Base-by-base conservation (phyloP, 2,113 vertebrate genomes). In the Panthera uncia region DNA sequence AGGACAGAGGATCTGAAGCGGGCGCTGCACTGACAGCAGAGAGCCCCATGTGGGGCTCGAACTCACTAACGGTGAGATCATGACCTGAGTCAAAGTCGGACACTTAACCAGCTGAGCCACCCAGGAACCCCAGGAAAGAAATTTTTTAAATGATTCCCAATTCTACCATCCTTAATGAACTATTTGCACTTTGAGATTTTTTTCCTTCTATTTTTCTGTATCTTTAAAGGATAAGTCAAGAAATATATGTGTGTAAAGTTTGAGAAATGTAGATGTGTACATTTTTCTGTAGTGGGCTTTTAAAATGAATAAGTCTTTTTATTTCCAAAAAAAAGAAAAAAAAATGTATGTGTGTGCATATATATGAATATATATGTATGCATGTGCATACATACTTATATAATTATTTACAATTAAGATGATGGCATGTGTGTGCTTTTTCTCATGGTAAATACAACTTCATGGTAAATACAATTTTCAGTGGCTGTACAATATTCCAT, bases 401-500 rank as follows among this genome's bases (percentile, higher is more conserved):
- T 66, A 76, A 57, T 61, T 95, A 89, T 45, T 81, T 93, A 0
- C 13, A 92, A 52, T 73, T 85, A 97, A 95, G 94, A 50, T 73
- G 94, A 82, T 92, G 41, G 13, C 52, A 41, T 65, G 31, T 74
- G 4, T 65, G 31, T 74, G 4, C 6, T 90, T 74, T 93, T 97
- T 48, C 38, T 81, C 57, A 4, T 92, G 45, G 45, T 45, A 45
- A 45, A 45, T 9, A 45, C 45, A 90, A 7, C 45, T 94, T 92
- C 16, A 4, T n/a, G 29, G 38, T 82, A 82, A 89, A 36, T 33
- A 33, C 63, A 45, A 29, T 68, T 94, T 95, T 76, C 16, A 61
- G 12, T 91, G 65, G n/a, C 11, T 89, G 31, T 8, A 27, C 65
- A 83, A 55, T 80, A 92, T 92, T 87, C 9, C 50, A 15, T 33